Base-by-base conservation (phyloP, 2,888 invertebrate species). In the Gymnosoma rotundatum region DNA sequence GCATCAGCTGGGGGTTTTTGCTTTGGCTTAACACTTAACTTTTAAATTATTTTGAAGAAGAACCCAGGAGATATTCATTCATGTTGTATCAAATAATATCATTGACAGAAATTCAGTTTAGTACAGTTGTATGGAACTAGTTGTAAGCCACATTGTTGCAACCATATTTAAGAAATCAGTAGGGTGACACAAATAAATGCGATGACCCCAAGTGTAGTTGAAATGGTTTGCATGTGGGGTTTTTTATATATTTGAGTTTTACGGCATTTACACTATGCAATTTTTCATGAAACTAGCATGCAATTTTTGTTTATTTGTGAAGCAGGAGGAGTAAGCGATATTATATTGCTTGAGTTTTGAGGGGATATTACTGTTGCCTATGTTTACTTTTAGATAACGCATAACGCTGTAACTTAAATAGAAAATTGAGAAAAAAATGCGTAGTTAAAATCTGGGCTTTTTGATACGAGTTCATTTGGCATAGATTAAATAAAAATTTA, bases 1-100 rank as follows among this genome's bases (percentile, higher is more conserved):
- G 18, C 60, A 73, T 79, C 25, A 66, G 79, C 60, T 60, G 54
- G 12, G 7, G 42, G 54, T 56, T 58, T 70, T 63, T 63, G 48
- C 61, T 78, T 54, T n/a, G 21, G 63, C 78, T 78, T 60, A 54
- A 61, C 63, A 70, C 38, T 32, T 45, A 78, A 61, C 67, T 69
- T 78, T 3, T 8, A 50, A 63, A 60, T 36, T 58, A 5, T 64
- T 76, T 20, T 58, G 21, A 36, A 56, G 45, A 12, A 60, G 16
- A 60, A 76, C 4, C 54, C 52, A 64, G 70, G 56, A 63, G 12
- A 63, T 70, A 48, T 63, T 25, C 4, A 25, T 25, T 70, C 50
- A 48, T 78, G 50, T 64, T 63, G 61, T 45, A 70, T 63, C 48
- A 3, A 70, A 63, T 70, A 63, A 20, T 70, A 78, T 70, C 78